These are phyloP conservation scores for Agrypnus murinus DNA, from an alignment of 2,888 invertebrate species.

Conservation along the genomic window DNA sequence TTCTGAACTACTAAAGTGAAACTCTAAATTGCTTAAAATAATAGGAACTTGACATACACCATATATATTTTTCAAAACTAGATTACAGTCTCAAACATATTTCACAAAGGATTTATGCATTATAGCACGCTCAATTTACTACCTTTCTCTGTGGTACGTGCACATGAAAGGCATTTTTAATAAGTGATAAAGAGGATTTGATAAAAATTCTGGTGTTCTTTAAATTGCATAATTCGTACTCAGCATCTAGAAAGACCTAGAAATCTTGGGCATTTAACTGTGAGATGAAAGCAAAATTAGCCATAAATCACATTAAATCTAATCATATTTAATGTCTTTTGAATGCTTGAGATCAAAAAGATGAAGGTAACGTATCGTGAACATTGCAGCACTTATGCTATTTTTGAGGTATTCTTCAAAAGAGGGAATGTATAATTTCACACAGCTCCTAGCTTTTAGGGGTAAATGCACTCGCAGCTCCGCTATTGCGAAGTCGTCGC, in stretches of 20 bases:
- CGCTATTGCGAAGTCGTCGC: constrained; percentile 40
- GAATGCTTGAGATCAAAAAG: constrained; percentile 5
- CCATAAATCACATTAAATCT: constrained; percentile 5
- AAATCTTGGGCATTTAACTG: background rate
- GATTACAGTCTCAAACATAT: too few species aligned
- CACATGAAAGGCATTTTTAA: constrained; percentile 23
- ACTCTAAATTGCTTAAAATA: too few species aligned
- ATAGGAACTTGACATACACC: too few species aligned
- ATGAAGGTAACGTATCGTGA: constrained; percentile 24
- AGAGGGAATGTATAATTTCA: constrained; percentile 26
- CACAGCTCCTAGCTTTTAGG: constrained; percentile 25
- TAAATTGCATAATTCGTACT: constrained; percentile 6
- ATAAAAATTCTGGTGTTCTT: background rate
- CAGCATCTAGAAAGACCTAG: background rate
- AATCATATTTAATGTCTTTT: constrained; percentile 21
- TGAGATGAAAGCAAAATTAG: background rate
- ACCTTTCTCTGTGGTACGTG: too few species aligned
- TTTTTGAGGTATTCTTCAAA: constrained; percentile 22
- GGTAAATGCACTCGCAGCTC: constrained; percentile 49
- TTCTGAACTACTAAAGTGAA: too few species aligned
- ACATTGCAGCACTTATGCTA: constrained; percentile 26
- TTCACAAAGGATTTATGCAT: background rate
- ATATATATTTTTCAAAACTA: too few species aligned
- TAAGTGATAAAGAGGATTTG: constrained; percentile 3
- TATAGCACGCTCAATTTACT: constrained; percentile 3